These are phyloP conservation scores for Axea sp. DNA, from an alignment of 2,888 invertebrate species.

Conservation along the genomic window DNA sequence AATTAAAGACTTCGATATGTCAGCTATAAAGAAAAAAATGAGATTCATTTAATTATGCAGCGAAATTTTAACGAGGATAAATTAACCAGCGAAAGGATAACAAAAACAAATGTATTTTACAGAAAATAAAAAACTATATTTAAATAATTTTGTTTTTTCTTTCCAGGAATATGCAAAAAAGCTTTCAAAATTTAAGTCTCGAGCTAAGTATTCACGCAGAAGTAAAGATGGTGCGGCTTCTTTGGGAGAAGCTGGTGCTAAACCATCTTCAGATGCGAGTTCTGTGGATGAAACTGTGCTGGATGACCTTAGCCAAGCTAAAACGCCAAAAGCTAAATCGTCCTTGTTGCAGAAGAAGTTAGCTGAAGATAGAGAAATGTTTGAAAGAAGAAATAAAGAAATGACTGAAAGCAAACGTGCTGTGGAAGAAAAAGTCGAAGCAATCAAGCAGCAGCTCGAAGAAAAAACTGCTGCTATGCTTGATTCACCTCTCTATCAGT, in stretches of 20 bases:
- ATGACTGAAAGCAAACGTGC: conserved; percentile 76
- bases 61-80: too few relatives aligned
- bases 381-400: conserved; percentile 77
- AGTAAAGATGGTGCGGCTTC: conserved; percentile 69
- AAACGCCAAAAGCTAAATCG: conserved; percentile 76
- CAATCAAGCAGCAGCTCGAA: conserved; percentile 79
- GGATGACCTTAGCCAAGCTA: conserved; percentile 74
- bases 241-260: conserved; percentile 67
- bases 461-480: conserved; percentile 75
- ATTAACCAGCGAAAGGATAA: too few relatives aligned
- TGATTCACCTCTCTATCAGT: conserved; percentile 64
- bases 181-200: conserved; percentile 78
- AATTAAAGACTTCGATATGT: too few relatives aligned
- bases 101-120: too few relatives aligned
- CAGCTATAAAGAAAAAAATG: too few relatives aligned
- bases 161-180: conserved; percentile 77
- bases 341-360: conserved; percentile 76
- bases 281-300: conserved; percentile 65
- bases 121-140: too few relatives aligned
- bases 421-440: conserved; percentile 79
- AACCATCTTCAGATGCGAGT: conserved; percentile 64
- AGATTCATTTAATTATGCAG: too few relatives aligned
- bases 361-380: conserved; percentile 78
- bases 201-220: conserved; percentile 73
- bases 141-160: not conserved